Base-by-base conservation (phyloP, 1,140 invertebrate genomes). In the Zelostemma sp. region DNA sequence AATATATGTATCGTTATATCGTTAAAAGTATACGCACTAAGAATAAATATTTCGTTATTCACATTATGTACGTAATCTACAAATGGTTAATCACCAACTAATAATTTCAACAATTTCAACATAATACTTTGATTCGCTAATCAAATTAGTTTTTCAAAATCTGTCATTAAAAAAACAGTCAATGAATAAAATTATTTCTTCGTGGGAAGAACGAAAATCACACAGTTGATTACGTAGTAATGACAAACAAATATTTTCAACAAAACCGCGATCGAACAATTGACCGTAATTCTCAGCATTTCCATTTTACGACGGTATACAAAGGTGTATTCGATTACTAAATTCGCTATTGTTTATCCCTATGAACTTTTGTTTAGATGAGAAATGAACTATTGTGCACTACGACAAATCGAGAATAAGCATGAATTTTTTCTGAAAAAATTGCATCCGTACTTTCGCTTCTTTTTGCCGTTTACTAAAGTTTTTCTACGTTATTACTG, bases 31-130 rank as follows among this genome's bases (percentile, higher is more conserved):
- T 62, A 73, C 64, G 73, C 63, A 63, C 64, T 70, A 57, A 69
- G 63, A 80, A 79, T 79, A 82, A 78, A 79, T 81, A 78, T 75
- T 78, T 72, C 73, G 73, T 77, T 68, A 80, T 78, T 75, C 76
- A 79, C 77, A 65, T 71, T 54, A 72, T 76, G 74, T 71, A 54
- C 55, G 62, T 60, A 64, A 70, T 49, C 71, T 61, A 59, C 77
- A 73, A 67, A 72, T 46, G 59, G 69, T 73, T 60, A 77, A 79
- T 68, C 41, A 68, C 56, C 56, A 78, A 78, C 54, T 61, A 65
- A 77, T 72, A 68, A 57, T 74, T 68, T 65, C 69, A 74, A 75
- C 73, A 72, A 70, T 75, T 73, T 66, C 53, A 45, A 61, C 21
- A 31, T 48, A 48, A 48, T 48, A 48, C 54, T 60, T 66, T 59